Evolutionary conservation across 2,888 invertebrate species (phyloP), one percentile per base, ranked within the genome.

Genomic region (Plagodis pulveraria): DNA sequence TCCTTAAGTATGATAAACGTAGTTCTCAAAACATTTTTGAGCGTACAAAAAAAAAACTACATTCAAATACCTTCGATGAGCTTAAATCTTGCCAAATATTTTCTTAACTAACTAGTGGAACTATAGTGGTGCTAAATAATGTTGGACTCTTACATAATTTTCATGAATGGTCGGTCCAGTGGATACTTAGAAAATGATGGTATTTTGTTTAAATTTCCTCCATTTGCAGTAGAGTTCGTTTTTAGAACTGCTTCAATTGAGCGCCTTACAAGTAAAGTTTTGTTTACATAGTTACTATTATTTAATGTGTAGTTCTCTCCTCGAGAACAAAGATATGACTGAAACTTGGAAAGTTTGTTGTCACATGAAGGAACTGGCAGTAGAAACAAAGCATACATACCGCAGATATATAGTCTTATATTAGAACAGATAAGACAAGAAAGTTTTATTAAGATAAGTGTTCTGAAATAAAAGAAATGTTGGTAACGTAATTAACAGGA

Each of bases 131-230:
- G 22, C 22, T 22, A 22, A 22, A 22, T 4, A 22, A 22, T 22
- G 22, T 22, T 22, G 22, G 22, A 22, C 2, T 22, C 22, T 22
- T 22, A 22, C 4, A 22, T 22, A 2, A 22, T 4, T 22, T 22
- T 22, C 22, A 22, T 22, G 22, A 22, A 2, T 1, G 22, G 22
- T 22, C 22, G 22, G 22, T 22, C 1, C 22, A 22, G 22, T 22
- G 22, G 4, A 22, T 22, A 22, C 77, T 78, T 71, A 79, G 83
- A 80, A 86, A 82, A 81, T 80, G 73, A 82, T 78, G 78, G 79
- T 80, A 76, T 83, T 81, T 77, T 76, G 84, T 84, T 87, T 88
- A 87, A 87, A 89, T 85, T 86, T 84, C 77, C 80, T 69, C 86
- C 87, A 88, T 87, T 86, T 87, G 83, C 80, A 76, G 73, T 74